phyloP scores from a whole-genome alignment of 1,140 invertebrate genomes.

The Idris sp. region DNA sequence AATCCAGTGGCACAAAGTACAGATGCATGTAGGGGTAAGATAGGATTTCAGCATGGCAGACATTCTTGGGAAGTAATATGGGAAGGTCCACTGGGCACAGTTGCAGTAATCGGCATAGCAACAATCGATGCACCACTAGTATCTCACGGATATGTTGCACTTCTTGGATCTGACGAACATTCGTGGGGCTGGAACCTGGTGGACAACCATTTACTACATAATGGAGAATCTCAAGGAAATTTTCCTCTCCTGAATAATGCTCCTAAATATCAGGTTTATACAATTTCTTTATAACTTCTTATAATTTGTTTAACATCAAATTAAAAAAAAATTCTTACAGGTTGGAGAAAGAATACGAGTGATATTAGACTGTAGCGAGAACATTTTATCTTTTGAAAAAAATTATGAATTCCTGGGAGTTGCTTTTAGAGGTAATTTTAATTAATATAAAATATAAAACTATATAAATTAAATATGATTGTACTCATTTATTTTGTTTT shows the following conservation, averaged over 20 bases:
- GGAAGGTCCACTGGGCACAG: conserved; percentile 98
- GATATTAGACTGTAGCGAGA: conserved; percentile 98
- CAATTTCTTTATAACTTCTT: conserved; percentile 7
- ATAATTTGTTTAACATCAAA: too few species aligned
- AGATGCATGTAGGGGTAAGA: conserved; percentile 96
- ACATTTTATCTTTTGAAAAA: conserved; percentile 98
- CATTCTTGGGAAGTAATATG: conserved; percentile 99
- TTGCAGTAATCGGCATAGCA: conserved; percentile 96
- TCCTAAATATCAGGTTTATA: conserved; percentile 94
- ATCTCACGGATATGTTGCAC: conserved; percentile 95
- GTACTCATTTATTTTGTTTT: conserved; percentile 63
- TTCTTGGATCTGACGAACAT: conserved; percentile 96
- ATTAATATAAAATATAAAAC: conserved; percentile 1
- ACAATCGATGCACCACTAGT: conserved; percentile 94
- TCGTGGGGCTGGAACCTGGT: conserved; percentile 99
- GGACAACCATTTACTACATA: conserved; percentile 97
- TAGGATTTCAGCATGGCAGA: conserved; percentile 94
- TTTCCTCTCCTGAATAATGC: conserved; percentile 98
- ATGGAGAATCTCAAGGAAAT: conserved; percentile 96
- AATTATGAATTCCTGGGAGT: conserved; percentile 99
- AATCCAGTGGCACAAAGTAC: conserved; percentile 99
- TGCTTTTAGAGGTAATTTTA: conserved; percentile 91
- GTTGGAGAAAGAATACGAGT: conserved; percentile 97
- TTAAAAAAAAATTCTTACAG: conserved; percentile 80
- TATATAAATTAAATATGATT: not conserved